Conservation (phyloP, 2,888 invertebrate species). For the Eristalis intricaria region DNA sequence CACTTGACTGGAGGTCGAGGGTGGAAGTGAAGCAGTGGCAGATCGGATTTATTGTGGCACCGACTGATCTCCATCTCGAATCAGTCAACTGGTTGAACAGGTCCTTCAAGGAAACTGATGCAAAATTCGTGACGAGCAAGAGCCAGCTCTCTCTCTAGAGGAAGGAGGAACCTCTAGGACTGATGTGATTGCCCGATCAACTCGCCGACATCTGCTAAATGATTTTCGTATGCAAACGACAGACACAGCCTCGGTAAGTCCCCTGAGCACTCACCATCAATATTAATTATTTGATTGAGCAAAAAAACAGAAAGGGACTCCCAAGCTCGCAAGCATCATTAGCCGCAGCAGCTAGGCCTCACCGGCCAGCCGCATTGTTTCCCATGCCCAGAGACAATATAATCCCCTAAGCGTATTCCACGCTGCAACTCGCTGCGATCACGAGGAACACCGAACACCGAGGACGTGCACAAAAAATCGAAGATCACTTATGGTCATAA, state of each 20-base stretch:
- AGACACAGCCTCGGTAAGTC: too few species aligned
- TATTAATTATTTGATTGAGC: constrained; percentile 65
- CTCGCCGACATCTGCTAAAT: constrained; percentile 56
- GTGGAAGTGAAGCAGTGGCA: not conserved
- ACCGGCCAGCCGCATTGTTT: constrained; percentile 58
- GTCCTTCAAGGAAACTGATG: too few species aligned
- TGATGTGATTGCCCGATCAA: not conserved
- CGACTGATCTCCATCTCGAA: too few species aligned
- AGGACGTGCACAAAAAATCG: constrained; percentile 45
- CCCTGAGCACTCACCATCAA: constrained; percentile 57
- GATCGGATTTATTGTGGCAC: too few species aligned
- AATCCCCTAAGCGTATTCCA: constrained; percentile 73
- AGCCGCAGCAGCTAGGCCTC: constrained; percentile 36
- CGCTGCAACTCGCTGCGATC: constrained; percentile 71
- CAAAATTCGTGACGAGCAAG: too few species aligned
- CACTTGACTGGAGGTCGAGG: not conserved
- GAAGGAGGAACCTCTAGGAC: too few species aligned
- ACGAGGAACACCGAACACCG: not conserved
- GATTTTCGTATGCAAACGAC: constrained; percentile 65
- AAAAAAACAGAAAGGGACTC: constrained; percentile 22
- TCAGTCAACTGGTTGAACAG: too few species aligned
- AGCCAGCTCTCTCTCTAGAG: too few species aligned
- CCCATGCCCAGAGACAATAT: constrained; percentile 69
- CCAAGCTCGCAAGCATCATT: constrained; percentile 59
- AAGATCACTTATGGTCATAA: constrained; percentile 72